phyloP scores from a whole-genome alignment of 53 echinoderm and acorn worm genomes.

The Holothuria scabra region DNA sequence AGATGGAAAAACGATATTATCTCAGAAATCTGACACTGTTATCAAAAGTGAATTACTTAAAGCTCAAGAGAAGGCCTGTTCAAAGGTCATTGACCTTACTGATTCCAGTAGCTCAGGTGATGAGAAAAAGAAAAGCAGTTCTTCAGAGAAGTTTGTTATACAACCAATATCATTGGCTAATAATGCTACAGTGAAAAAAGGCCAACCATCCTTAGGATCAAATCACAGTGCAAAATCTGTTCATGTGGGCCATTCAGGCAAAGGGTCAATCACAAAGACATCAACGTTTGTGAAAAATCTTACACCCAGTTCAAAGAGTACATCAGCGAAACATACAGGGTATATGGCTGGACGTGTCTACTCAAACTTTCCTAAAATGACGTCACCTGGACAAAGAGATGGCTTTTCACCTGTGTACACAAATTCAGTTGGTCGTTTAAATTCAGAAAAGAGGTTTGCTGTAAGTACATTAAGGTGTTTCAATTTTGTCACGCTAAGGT shows the following conservation, averaged over 20 bases:
- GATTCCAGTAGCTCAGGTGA: background rate
- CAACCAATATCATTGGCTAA: background rate
- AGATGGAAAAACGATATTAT: background rate
- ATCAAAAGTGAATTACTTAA: background rate
- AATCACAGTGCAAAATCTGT: too few species aligned
- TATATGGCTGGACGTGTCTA: background rate
- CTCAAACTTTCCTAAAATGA: background rate
- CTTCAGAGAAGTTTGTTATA: slow-evolving; percentile 11
- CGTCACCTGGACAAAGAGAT: background rate
- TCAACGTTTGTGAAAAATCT: too few species aligned
- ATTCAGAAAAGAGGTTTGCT: background rate
- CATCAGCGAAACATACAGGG: background rate
- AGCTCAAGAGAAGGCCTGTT: background rate
- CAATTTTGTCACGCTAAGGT: too few species aligned
- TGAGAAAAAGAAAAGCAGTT: too few species aligned
- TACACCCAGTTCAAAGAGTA: too few species aligned
- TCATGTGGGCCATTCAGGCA: too few species aligned
- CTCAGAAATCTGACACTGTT: background rate
- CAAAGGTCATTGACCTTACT: background rate
- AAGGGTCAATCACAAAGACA: too few species aligned
- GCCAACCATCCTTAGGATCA: too few species aligned
- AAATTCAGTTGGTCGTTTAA: background rate
- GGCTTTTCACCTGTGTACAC: background rate
- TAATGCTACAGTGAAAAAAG: too few species aligned
- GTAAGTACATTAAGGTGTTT: slow-evolving; percentile 14